Percentiles rank a stretch among this genome's conserved stretches.
These are phyloP conservation scores for Tyto alba DNA, from an alignment of 2,113 vertebrate species.

Conservation along the genomic window DNA sequence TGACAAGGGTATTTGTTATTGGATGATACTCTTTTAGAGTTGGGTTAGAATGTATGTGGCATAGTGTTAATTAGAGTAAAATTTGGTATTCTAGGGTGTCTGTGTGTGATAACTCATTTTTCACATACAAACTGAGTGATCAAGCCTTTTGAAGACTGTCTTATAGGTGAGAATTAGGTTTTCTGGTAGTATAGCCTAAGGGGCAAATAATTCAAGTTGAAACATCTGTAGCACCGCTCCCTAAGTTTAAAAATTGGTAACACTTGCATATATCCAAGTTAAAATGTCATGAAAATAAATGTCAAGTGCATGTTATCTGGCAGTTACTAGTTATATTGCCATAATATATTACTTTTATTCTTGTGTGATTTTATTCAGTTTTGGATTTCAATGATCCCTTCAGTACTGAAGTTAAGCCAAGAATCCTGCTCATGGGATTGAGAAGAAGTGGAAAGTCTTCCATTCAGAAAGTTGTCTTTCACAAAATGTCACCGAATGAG, in stretches of 20 bases:
- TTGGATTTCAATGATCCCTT: conserved; percentile 86
- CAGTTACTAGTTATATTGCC: not conserved
- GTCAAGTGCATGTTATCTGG: not conserved
- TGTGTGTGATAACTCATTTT: not conserved
- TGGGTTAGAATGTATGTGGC: not conserved
- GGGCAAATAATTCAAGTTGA: not conserved
- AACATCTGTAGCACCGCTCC: not conserved
- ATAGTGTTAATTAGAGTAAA: not conserved
- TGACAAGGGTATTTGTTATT: not conserved
- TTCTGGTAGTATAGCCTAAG: not conserved
- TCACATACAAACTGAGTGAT: not conserved
- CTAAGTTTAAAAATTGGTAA: not conserved
- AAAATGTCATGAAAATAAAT: not conserved
- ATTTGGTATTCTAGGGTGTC: not conserved
- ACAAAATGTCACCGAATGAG: conserved; percentile 94
- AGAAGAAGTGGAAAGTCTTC: conserved; percentile 92
- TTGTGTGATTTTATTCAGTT: conserved; percentile 74
- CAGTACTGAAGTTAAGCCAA: conserved; percentile 90
- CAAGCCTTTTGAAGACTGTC: not conserved
- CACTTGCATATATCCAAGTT: not conserved
- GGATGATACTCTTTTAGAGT: not conserved
- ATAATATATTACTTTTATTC: conserved; percentile 20
- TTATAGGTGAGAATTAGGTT: not conserved
- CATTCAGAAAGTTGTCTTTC: conserved; percentile 95
- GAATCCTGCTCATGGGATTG: conserved; percentile 92